Evolutionary conservation across 2,113 vertebrate genomes (phyloP).

Genomic region (Panthera uncia): DNA sequence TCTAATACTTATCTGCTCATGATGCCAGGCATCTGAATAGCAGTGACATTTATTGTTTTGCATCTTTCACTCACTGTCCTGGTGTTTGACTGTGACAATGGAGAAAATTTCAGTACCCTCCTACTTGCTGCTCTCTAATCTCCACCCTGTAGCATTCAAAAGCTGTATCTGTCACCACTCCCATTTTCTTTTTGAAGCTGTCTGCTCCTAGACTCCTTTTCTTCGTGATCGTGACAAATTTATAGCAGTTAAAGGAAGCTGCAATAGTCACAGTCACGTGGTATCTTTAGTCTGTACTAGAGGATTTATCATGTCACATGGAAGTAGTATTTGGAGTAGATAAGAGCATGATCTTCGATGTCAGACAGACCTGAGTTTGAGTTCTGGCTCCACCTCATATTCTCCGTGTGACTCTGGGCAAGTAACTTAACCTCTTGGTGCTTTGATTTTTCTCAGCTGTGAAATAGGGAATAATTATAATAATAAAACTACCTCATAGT

Average conservation of each 20-base stretch:
- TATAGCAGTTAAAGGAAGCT: not conserved
- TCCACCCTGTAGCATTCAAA: not conserved
- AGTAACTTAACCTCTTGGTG: not conserved
- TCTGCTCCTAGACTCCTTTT: not conserved
- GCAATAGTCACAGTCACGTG: not conserved
- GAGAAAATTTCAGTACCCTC: not conserved
- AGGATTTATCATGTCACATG: not conserved
- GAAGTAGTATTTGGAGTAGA: not conserved
- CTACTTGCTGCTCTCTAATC: not conserved
- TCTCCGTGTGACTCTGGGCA: not conserved
- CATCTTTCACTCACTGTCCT: not conserved
- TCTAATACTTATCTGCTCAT: not conserved
- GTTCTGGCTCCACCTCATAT: not conserved
- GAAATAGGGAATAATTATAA: constrained; percentile 29
- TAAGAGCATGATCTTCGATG: not conserved
- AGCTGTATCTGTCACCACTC: not conserved
- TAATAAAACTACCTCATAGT: not conserved
- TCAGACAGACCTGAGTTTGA: constrained; percentile 7
- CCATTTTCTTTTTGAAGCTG: constrained; percentile 38
- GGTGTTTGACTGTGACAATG: not conserved
- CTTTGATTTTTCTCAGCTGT: constrained; percentile 29
- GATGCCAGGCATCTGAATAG: not conserved
- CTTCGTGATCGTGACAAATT: constrained; percentile 38
- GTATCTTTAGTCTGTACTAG: not conserved
- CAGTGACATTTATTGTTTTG: constrained; percentile 18